Percentiles rank a stretch among this genome's conserved stretches.
These are phyloP conservation scores for Agrilus biguttatus DNA, from an alignment of 2,888 invertebrate species.

Conservation along the genomic window DNA sequence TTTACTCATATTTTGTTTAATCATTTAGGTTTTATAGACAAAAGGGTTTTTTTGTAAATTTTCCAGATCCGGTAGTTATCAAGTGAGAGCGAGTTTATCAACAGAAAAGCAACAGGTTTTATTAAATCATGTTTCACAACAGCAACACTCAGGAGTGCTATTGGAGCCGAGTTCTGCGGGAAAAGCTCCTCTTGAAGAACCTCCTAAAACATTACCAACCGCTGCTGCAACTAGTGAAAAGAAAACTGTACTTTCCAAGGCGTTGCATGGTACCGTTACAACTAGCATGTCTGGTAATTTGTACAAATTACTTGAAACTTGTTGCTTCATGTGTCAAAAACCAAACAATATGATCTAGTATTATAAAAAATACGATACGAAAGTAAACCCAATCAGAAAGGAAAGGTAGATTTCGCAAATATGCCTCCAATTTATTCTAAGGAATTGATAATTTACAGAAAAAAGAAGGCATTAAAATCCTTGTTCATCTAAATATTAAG, in stretches of 20 bases:
- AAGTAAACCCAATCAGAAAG: too few relatives aligned
- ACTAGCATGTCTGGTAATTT: conserved; percentile 43
- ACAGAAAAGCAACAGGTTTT: conserved; percentile 31
- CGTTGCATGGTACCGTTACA: conserved; percentile 39
- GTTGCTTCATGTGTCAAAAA: too few relatives aligned
- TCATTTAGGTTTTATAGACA: too few relatives aligned
- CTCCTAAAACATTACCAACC: conserved; percentile 8
- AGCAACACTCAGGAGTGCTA: conserved; percentile 27
- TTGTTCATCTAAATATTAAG: too few relatives aligned
- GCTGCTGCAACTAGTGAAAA: conserved; percentile 17
- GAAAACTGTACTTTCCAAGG: conserved; percentile 32
- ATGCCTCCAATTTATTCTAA: too few relatives aligned
- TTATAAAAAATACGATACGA: too few relatives aligned
- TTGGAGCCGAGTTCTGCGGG: conserved; percentile 30
- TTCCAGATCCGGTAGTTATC: conserved; percentile 49
- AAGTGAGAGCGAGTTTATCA: conserved; percentile 36
- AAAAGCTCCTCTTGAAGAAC: conserved; percentile 16
- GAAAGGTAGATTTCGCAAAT: too few relatives aligned
- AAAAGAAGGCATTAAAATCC: too few relatives aligned
- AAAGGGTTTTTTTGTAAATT: conserved; percentile 7
- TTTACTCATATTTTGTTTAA: too few relatives aligned
- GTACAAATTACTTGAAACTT: neutral
- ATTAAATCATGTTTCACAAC: conserved; percentile 23
- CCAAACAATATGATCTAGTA: too few relatives aligned
- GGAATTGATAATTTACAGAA: too few relatives aligned